These are phyloP conservation scores for Okapia johnstoni DNA, from an alignment of 2,113 vertebrate genomes.

Conservation along the genomic window DNA sequence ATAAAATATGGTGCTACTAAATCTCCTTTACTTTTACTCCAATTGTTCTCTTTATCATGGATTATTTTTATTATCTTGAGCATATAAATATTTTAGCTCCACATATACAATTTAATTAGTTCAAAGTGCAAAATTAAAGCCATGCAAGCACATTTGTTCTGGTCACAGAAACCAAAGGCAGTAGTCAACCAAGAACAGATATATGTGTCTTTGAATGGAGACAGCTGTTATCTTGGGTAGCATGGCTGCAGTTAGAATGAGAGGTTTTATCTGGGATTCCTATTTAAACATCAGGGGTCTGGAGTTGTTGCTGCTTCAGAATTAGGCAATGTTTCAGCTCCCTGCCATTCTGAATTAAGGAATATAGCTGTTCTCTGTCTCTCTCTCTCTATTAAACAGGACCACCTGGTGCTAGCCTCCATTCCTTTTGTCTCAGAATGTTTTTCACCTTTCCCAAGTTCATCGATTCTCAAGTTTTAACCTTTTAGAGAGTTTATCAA, in stretches of 20 bases:
- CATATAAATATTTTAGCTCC: conserved; percentile 66
- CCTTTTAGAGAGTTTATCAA: not conserved
- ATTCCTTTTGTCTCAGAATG: not conserved
- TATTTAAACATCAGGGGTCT: conserved; percentile 55
- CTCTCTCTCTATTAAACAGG: conserved; percentile 8
- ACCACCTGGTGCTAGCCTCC: not conserved
- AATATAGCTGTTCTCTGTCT: not conserved
- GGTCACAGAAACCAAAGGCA: not conserved
- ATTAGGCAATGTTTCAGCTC: conserved; percentile 31
- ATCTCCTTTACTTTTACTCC: conserved; percentile 70
- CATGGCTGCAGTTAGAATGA: not conserved
- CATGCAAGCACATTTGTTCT: conserved; percentile 33
- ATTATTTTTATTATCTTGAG: conserved; percentile 74
- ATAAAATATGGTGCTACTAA: conserved; percentile 61
- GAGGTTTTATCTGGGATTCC: not conserved
- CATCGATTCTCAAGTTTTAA: not conserved
- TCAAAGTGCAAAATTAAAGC: conserved; percentile 71
- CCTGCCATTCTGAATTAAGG: conserved; percentile 38
- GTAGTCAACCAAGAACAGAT: conserved; percentile 27
- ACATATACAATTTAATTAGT: conserved; percentile 71
- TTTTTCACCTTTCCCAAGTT: not conserved
- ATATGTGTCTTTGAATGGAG: not conserved
- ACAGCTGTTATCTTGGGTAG: conserved; percentile 35
- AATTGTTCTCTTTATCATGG: conserved; percentile 63
- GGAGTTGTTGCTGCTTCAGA: not conserved